Base-by-base conservation (phyloP, 2,888 invertebrate species). In the Dysmachus trigonus region DNA sequence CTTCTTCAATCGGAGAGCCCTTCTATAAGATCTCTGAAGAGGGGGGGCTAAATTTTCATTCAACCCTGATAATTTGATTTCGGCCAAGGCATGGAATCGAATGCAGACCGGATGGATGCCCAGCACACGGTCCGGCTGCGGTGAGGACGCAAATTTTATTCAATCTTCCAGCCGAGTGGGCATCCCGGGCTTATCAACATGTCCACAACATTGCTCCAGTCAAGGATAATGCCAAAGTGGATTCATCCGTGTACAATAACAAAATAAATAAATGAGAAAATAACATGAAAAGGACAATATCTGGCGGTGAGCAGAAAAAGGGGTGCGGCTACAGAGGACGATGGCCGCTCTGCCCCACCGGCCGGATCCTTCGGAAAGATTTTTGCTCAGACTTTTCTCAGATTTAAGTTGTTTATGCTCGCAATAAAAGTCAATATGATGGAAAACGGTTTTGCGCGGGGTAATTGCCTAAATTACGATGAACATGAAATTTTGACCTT, bases 131-230 rank as follows among this genome's bases (percentile, higher is more conserved):
- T 47, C 31, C 10, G 33, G 73, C 51, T 33, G 27, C 51, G 73
- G 41, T 30, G 77, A 87, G 86, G 90, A 91, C 90, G 89, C 91
- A 91, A 91, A 91, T 91, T 91, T 91, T 91, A 91, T 91, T 91
- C 91, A 91, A 91, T 91, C 91, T 91, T 91, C 91, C 91, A 91
- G 90, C 89, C 90, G 91, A 91, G 88, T 91, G 90, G 87, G 86
- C 85, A 87, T 89, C 88, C 85, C 82, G 87, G 87, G 88, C 89
- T 89, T 89, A 89, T 89, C 89, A 89, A 88, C 86, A 88, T 88
- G 86, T 88, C 86, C 87, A 87, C 88, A 88, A 87, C 87, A 88
- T 87, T 88, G 88, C 86, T 81, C 87, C 72, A 87, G 85, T 87
- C 83, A 86, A 87, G 87, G 87, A 87, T 87, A 87, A 87, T 87